Evolutionary conservation across 2,888 invertebrate species (phyloP).

Genomic region (Drosophila longiperda): DNA sequence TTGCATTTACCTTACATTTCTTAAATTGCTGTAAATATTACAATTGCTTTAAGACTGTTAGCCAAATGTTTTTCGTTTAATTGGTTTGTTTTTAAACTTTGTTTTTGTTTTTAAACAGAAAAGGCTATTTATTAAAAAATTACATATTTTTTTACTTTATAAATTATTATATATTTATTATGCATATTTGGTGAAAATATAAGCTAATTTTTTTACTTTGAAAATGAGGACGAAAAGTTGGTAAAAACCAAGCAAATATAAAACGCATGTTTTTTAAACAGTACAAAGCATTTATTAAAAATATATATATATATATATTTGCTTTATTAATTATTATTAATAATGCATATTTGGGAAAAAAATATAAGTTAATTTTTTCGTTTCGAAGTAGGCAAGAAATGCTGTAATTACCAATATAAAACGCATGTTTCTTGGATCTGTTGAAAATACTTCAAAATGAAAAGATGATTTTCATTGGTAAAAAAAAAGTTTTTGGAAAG

Average conservation of each 20-base stretch:
- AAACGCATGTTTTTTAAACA: background rate
- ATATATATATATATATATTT: background rate
- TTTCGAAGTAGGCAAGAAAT: background rate
- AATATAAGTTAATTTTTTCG: too few species aligned
- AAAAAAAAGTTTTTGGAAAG: background rate
- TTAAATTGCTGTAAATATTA: background rate
- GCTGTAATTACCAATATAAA: background rate
- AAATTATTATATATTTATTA: background rate
- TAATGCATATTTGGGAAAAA: background rate
- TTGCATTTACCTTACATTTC: background rate
- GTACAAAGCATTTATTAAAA: background rate
- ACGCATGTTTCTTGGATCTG: background rate
- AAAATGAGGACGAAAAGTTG: background rate
- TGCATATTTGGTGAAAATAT: background rate
- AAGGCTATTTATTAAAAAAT: background rate
- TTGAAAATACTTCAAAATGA: background rate
- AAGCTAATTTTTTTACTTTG: background rate
- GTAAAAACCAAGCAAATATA: background rate
- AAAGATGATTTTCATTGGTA: background rate
- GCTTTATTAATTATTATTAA: background rate
- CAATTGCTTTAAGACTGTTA: background rate
- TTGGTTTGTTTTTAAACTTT: background rate
- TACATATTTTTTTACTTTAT: background rate
- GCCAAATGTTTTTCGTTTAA: background rate
- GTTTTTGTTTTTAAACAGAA: background rate